Percentiles rank a stretch among this genome's conserved stretches.
These are phyloP conservation scores for Eledona agricola DNA, from an alignment of 2,888 invertebrate species.

Conservation along the genomic window DNA sequence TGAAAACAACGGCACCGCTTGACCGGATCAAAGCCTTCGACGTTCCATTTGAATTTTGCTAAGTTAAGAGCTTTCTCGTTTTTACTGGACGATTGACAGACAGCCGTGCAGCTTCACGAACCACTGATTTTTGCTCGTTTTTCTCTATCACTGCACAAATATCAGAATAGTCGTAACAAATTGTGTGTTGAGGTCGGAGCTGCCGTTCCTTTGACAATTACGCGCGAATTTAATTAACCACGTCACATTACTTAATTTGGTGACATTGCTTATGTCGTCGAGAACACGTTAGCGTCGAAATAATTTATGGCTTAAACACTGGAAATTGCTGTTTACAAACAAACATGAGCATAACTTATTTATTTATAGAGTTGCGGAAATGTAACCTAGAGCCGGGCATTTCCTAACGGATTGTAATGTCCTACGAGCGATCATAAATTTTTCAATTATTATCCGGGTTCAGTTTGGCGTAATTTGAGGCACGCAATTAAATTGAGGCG, in stretches of 20 bases:
- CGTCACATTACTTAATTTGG: background rate
- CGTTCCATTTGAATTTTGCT: slow-evolving; percentile 27
- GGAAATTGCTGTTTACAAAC: slow-evolving; percentile 20
- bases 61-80: slow-evolving; percentile 23
- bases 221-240: too few species aligned
- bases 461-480: too few species aligned
- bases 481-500: too few species aligned
- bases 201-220: slow-evolving; percentile 3
- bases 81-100: slow-evolving; percentile 27
- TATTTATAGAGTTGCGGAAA: slow-evolving; percentile 3
- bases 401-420: background rate
- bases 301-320: slow-evolving; percentile 21
- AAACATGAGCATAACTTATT: slow-evolving; percentile 12
- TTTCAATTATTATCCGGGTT: slow-evolving; percentile 15
- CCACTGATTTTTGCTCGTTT: slow-evolving; percentile 14
- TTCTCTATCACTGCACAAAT: slow-evolving; percentile 12
- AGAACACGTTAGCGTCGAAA: slow-evolving; percentile 8
- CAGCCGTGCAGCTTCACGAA: slow-evolving; percentile 19
- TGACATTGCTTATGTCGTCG: background rate
- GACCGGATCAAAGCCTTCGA: slow-evolving; percentile 21
- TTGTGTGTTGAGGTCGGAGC: slow-evolving; percentile 2
- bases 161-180: slow-evolving; percentile 13
- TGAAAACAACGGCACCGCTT: slow-evolving; percentile 16
- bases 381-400: slow-evolving; percentile 1
- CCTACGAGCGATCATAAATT: slow-evolving; percentile 1